Conservation (phyloP, 2,113 vertebrate species). For the Pollimyrus isidori region DNA sequence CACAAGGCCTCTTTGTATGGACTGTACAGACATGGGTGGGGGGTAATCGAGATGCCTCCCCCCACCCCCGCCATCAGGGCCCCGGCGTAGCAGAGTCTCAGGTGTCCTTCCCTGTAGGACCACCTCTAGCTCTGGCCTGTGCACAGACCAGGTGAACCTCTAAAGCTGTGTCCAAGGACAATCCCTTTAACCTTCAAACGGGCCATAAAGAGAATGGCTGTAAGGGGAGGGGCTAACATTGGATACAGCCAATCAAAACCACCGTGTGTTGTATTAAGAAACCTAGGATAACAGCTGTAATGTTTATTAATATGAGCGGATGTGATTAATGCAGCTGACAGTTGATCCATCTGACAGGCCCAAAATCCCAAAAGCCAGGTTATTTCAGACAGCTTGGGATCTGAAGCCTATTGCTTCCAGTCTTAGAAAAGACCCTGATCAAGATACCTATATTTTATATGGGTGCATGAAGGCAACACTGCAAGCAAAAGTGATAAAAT, state of each 20-base stretch:
- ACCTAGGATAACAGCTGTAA: not conserved
- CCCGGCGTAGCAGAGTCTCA: not conserved
- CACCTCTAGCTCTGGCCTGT: not conserved
- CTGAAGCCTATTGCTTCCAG: not conserved
- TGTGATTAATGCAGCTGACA: not conserved
- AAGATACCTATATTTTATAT: not conserved
- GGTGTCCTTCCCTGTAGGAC: not conserved
- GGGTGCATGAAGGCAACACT: not conserved
- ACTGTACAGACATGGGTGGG: slow-evolving; percentile 30
- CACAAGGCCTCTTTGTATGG: slow-evolving; percentile 46
- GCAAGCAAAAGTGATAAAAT: not conserved
- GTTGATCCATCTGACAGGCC: not conserved
- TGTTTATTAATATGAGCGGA: too few relatives aligned
- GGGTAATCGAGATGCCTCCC: slow-evolving; percentile 46
- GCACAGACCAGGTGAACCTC: not conserved
- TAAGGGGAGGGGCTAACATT: not conserved
- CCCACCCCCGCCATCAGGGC: slow-evolving; percentile 45
- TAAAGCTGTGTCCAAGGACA: not conserved
- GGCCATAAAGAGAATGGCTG: not conserved
- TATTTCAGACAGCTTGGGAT: not conserved
- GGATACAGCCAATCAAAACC: not conserved
- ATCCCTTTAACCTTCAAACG: not conserved
- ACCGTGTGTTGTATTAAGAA: not conserved
- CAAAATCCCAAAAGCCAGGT: not conserved
- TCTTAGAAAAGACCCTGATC: not conserved